Evolutionary conservation across 2,113 vertebrate genomes (phyloP).

Genomic region (Triplophysa rosa): DNA sequence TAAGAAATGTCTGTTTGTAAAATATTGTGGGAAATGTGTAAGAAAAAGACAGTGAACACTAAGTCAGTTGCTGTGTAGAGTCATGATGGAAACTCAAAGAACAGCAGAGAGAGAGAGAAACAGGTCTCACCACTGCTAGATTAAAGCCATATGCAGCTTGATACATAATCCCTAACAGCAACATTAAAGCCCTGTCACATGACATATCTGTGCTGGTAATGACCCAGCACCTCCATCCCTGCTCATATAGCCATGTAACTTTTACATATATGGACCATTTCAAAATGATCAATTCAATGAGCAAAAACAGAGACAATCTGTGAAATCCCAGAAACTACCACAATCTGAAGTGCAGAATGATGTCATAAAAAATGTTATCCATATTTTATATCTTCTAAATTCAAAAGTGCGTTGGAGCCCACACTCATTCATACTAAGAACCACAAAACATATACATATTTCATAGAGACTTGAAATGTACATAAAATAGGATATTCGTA

Average conservation of each 20-base stretch:
- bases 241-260: background rate
- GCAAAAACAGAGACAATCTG: background rate
- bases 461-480: no score
- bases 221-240: background rate
- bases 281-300: background rate
- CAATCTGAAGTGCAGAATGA: no score
- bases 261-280: no score
- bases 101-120: background rate
- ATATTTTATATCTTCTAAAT: no score
- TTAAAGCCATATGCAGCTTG: background rate
- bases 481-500: no score
- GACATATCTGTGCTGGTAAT: conserved; percentile 6
- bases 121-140: background rate
- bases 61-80: background rate
- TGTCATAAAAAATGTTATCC: no score
- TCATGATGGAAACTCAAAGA: background rate
- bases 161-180: conserved; percentile 8
- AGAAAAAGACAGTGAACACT: background rate
- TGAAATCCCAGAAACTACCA: no score
- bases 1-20: background rate
- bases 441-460: no score
- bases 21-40: background rate
- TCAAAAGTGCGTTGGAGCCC: no score
- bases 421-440: no score
- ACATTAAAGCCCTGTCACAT: conserved; percentile 29